These are phyloP conservation scores for Gandaritis pyraliata DNA, from an alignment of 2,888 invertebrate genomes.

Conservation along the genomic window DNA sequence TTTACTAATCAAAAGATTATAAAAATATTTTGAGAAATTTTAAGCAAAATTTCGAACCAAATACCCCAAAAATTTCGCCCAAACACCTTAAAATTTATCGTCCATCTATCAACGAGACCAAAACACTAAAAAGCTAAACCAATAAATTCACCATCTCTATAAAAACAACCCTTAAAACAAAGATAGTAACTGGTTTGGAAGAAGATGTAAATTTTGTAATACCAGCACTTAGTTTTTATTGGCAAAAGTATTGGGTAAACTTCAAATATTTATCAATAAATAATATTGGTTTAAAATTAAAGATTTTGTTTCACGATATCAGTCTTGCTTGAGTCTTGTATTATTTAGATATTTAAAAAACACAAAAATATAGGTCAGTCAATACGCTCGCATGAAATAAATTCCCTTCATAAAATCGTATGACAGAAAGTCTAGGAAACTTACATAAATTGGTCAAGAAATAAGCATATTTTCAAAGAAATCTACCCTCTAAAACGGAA, in stretches of 20 bases:
- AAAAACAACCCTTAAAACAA: conserved; percentile 34
- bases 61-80: conserved; percentile 1
- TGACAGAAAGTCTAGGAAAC: conserved; percentile 8
- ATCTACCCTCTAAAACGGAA: conserved; percentile 30
- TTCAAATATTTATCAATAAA: too few species aligned
- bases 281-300: too few species aligned
- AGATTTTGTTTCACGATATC: too few species aligned
- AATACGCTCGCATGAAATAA: background rate
- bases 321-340: too few species aligned
- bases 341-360: too few species aligned
- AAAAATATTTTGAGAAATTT: too few species aligned
- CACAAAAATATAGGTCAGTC: background rate
- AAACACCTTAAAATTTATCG: conserved; percentile 15
- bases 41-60: background rate
- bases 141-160: conserved; percentile 31
- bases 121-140: conserved; percentile 30
- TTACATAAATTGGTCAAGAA: conserved; percentile 18
- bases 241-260: background rate
- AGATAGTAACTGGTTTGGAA: conserved; percentile 1
- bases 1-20: too few species aligned
- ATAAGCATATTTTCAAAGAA: conserved; percentile 26
- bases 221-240: background rate
- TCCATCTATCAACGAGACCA: conserved; percentile 19
- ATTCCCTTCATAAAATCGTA: conserved; percentile 8
- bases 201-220: conserved; percentile 2